Evolutionary conservation across 2,113 vertebrate species (phyloP), one percentile per base, ranked within the genome.

Genomic region (Pseudopodoces humilis): DNA sequence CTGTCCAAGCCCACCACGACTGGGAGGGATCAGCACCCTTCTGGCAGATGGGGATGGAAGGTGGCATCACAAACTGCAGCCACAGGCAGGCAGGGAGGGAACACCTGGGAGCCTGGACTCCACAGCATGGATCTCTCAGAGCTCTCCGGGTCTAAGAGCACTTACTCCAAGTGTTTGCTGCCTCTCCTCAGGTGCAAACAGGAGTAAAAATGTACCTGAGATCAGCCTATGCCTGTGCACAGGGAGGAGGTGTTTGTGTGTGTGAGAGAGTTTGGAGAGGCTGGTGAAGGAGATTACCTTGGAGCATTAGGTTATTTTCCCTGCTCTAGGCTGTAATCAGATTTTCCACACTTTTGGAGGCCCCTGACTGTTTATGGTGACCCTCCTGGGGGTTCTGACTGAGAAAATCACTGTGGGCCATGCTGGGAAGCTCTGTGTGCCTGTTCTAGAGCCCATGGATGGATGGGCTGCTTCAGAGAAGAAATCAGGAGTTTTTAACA

Each of bases 271-370:
- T 79, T 78, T 82, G 83, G 76, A 86, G 88, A 90, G 72, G 83
- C 49, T 90, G 79, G 41, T 18, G 68, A 70, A 93, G 79, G 86
- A 95, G 83, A 93, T 93, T 41, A 64, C 88, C 78, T 71, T 70
- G 83, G 63, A 94, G 83, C n/a, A 64, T 86, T 24, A 30, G 62
- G 41, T 46, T 90, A 56, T 92, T 92, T 86, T 71, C 90, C 65
- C 80, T 95, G 76, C 76, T 94, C 33, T 75, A 18, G 83, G 68
- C 14, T 78, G 72, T 78, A 88, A 92, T 94, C 72, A 78, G 43
- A 69, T 93, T 96, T 90, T 30, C 86, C 1, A 7, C 41, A 28
- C 56, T 93, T 93, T 58, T 1, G 10, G 80, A 92, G 41, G 82
- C 50, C 56, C 55, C 75, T 3, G 12, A 2, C 52, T 94, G 79